Evolutionary conservation across 2,113 vertebrate species (phyloP), one percentile per base, ranked within the genome.

Genomic region (Abramis brama): DNA sequence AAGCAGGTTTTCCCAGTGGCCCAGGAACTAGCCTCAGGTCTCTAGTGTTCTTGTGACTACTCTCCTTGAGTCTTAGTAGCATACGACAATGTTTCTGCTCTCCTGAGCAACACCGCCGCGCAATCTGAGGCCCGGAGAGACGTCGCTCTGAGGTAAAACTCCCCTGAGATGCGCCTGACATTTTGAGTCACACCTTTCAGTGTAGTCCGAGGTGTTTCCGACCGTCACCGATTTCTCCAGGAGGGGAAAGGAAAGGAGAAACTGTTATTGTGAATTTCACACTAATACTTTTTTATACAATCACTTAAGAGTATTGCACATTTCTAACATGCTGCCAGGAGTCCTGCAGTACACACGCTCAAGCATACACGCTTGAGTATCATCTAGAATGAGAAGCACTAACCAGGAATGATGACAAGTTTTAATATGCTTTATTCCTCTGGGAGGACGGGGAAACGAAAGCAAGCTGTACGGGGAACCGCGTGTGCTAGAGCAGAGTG

Each of bases 11-110:
- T 52, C 62, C 80, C 80, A 52, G 17, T 52, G 79, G 79, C 45
- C 79, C 17, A 30, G 62, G 47, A 82, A 52, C 62, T 70, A 66
- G 62, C 62, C 80, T 82, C 80, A 33, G 80, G 80, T 82, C 80
- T 70, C 17, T n/a, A 9, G 80, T 52, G 79, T 82, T 70, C 79
- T 68, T 52, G 43, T 70, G 45, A 50, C 62, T 82, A 30, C 45
- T 23, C 25, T 82, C 45, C 80, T 30, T 36, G 45, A 70, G 27
- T 68, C 62, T 47, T 45, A 47, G 79, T 81, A 60, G 33, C 39
- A 33, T 68, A 23, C 33, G 45, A 52, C 62, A 21, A 19, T 12
- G 27, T 82, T 77, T 77, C 80, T 43, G 78, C 78, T 62, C 23
- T 39, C 43, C 60, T 66, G 79, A 47, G n/a, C 15, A 43, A 25